These are phyloP conservation scores for Zalophus californianus DNA, from an alignment of 2,797 vertebrate genomes.

Conservation along the genomic window DNA sequence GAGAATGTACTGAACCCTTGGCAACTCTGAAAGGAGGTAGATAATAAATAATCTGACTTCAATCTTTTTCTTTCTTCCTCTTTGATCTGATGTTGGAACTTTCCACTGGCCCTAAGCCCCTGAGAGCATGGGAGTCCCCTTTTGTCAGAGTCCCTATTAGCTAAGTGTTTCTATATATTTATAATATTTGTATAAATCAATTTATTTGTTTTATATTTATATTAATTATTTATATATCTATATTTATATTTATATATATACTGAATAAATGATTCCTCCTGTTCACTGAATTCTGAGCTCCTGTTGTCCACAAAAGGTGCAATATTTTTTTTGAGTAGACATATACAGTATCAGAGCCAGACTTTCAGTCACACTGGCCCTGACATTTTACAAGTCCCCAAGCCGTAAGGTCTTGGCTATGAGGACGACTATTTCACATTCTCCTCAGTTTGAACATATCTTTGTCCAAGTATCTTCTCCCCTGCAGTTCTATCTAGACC, in stretches of 20 bases:
- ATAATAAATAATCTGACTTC: not conserved
- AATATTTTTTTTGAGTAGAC: not conserved
- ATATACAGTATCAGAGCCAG: not conserved
- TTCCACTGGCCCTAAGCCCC: not conserved
- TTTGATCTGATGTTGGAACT: not conserved
- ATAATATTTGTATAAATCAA: not conserved
- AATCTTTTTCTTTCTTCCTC: not conserved
- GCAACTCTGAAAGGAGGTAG: not conserved
- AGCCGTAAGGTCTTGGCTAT: not conserved
- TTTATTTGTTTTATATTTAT: not conserved
- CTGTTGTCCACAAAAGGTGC: not conserved
- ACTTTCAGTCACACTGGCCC: not conserved
- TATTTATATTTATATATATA: not conserved
- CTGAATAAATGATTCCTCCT: not conserved
- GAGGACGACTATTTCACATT: not conserved
- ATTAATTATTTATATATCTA: not conserved
- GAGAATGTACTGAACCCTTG: rapidly evolving
- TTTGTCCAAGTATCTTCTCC: not conserved
- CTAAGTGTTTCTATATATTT: not conserved
- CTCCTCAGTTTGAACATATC: not conserved
- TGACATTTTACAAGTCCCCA: not conserved
- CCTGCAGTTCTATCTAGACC: not conserved
- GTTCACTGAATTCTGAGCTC: not conserved
- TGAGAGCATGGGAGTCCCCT: not conserved
- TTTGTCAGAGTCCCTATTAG: not conserved